A percentile compares a stretch with the other conserved stretches of the same genome.
Evolutionary conservation across 1,140 invertebrate species (phyloP).

Genomic region (Drosophila navojoa): DNA sequence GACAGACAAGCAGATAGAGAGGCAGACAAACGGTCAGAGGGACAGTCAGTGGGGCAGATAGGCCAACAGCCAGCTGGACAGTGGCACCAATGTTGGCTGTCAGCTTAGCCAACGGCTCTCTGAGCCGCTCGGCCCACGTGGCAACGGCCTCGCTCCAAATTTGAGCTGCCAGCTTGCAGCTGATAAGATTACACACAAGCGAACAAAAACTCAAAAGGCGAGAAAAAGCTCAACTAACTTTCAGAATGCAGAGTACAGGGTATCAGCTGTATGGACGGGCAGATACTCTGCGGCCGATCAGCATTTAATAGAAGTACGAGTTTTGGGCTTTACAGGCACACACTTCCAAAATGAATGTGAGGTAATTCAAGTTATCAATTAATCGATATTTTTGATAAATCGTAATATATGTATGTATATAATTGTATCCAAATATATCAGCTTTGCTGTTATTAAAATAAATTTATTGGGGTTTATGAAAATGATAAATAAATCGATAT

Average conservation of each 20-base stretch:
- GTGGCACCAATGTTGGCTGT: conserved; percentile 15
- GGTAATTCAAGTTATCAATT: not conserved
- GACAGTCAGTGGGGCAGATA: not conserved
- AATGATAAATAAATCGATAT: too few species aligned
- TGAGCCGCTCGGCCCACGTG: conserved; percentile 39
- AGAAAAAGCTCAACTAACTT: not conserved
- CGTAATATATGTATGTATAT: too few species aligned
- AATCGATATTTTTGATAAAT: not conserved
- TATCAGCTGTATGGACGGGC: not conserved
- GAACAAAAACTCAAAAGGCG: not conserved
- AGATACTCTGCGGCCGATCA: not conserved
- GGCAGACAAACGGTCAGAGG: not conserved
- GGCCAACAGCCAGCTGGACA: conserved; percentile 12
- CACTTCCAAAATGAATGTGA: too few species aligned
- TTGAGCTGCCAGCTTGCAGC: conserved; percentile 38
- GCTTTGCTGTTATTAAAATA: too few species aligned
- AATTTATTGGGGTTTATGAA: too few species aligned
- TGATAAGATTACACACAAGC: conserved; percentile 36
- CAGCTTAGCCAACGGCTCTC: conserved; percentile 20
- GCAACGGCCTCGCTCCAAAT: conserved; percentile 37
- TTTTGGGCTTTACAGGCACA: too few species aligned
- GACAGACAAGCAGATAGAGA: not conserved
- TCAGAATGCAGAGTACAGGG: too few species aligned
- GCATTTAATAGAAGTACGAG: too few species aligned
- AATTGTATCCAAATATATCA: too few species aligned